These are phyloP conservation scores for Clarias gariepinus DNA, from an alignment of 2,113 vertebrate genomes.

Conservation along the genomic window DNA sequence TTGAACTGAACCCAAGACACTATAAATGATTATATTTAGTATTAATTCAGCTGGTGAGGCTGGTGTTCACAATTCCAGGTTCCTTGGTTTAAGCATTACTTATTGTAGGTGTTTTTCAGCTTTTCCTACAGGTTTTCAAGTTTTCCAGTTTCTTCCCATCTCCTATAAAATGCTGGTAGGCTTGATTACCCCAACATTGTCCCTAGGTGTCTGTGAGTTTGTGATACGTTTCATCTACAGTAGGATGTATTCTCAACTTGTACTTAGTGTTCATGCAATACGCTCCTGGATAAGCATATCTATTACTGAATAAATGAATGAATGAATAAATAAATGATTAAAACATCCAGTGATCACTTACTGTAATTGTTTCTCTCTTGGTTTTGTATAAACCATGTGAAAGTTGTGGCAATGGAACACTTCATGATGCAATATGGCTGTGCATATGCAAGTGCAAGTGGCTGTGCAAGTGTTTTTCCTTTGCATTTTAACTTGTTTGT, in stretches of 20 bases:
- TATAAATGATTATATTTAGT: conserved; percentile 24
- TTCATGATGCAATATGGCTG: conserved; percentile 30
- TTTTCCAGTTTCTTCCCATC: background rate
- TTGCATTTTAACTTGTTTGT: background rate
- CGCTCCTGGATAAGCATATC: background rate
- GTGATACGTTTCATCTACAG: background rate
- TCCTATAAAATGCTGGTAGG: background rate
- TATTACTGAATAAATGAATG: background rate
- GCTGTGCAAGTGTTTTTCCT: background rate
- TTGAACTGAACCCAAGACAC: background rate
- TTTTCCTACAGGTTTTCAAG: background rate
- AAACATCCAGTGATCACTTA: background rate
- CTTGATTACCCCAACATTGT: background rate
- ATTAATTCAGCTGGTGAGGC: background rate
- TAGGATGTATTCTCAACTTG: background rate
- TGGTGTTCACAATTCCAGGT: background rate
- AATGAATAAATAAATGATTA: background rate
- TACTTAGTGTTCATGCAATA: background rate
- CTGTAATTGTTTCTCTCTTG: background rate
- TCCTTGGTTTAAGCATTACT: background rate
- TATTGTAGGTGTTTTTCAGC: background rate
- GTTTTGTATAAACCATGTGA: conserved; percentile 36
- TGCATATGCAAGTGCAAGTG: no score
- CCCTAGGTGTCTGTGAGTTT: background rate
- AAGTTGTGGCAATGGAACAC: conserved; percentile 23